Evolutionary conservation across 2,113 vertebrate genomes (phyloP), one percentile per base, ranked within the genome.

Genomic region (Scolopax mira): DNA sequence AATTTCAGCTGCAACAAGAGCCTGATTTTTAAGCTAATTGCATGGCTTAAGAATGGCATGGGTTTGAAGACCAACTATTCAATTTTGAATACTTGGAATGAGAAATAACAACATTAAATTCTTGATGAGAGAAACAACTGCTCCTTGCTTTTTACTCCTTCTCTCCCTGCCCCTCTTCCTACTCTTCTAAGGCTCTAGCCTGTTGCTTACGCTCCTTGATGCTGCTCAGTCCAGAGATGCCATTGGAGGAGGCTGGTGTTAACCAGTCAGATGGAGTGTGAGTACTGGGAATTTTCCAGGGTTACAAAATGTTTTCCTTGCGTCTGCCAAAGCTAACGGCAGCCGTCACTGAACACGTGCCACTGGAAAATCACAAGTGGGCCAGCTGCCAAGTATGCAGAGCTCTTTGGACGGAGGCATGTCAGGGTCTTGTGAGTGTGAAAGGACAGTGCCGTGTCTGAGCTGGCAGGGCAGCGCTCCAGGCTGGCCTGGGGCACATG

Each of bases 311-410:
- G 62, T 90, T 96, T 86, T 96, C 73, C 62, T 80, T n/a, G 51
- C 79, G 13, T 78, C 73, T 91, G 90, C 89, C 93, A 94, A 77
- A 91, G 85, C 89, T 55, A 8, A 44, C 12, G 8, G 91, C 93
- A 58, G 89, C 78, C 65, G 74, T 15, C 60, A 30, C 70, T 48
- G 81, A 91, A 85, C 92, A 79, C 62, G 88, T 96, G 93, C 81
- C 86, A 1, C 92, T 96, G 96, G 97, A 96, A 97, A 97, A 96
- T 92, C 94, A 79, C 94, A 92, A 42, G 75, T 13, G 0, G 95
- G 94, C 94, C 2, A 27, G 6, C 31, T 60, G 94, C 96, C 97
- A 96, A 25, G 57, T 28, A 5, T n/a, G 55, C 72, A 10, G 91
- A 78, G 72, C 44, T 42, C 80, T 89, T 70, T 5, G 77, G 83